Conservation (phyloP, 2,888 invertebrate species). For the Drosophila paramelanica region DNA sequence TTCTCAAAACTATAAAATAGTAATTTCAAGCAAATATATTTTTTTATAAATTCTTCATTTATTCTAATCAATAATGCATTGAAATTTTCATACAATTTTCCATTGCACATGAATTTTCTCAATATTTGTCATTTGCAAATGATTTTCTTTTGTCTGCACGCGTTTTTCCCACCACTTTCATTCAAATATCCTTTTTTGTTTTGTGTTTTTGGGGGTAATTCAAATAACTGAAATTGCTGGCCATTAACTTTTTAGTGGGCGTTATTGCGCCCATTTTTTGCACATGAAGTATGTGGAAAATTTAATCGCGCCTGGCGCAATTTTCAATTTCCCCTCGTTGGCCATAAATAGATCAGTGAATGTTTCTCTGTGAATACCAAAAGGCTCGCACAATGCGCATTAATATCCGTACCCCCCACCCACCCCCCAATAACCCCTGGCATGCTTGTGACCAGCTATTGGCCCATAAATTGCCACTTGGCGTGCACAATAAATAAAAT, state of each 20-base stretch:
- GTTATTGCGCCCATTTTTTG: neutral
- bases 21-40: too few species aligned
- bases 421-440: too few species aligned
- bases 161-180: neutral
- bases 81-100: neutral
- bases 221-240: constrained; percentile 3
- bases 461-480: constrained; percentile 47
- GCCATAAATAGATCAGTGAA: constrained; percentile 49
- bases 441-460: neutral
- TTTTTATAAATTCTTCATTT: neutral
- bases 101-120: neutral
- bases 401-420: constrained; percentile 28
- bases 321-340: constrained; percentile 57
- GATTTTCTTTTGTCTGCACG: neutral
- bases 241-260: constrained; percentile 10
- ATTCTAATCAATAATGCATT: neutral
- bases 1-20: too few species aligned
- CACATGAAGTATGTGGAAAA: constrained; percentile 20
- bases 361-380: constrained; percentile 30
- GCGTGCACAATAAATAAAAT: constrained; percentile 60
- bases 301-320: constrained; percentile 32
- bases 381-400: constrained; percentile 34
- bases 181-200: neutral
- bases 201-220: neutral
- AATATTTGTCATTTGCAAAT: constrained; percentile 5